Conservation (phyloP, 2,113 vertebrate species). For the Tachycineta bicolor region DNA sequence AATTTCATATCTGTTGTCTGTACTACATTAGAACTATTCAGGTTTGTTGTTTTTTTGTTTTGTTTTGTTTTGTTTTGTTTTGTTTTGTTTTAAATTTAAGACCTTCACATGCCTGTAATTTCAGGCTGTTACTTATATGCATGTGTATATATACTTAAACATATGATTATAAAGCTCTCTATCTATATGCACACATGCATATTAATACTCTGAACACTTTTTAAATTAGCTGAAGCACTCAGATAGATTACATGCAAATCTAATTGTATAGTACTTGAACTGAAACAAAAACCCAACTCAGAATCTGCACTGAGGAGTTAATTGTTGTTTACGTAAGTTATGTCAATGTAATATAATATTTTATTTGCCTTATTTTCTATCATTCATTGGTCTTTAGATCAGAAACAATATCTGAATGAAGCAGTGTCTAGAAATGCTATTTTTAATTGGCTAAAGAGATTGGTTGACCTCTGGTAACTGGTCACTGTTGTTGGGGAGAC, state of each 20-base stretch:
- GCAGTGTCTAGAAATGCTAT: conserved; percentile 31
- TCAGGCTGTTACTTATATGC: background rate
- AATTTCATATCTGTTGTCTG: background rate
- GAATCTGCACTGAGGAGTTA: background rate
- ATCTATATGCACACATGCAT: background rate
- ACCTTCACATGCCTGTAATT: background rate
- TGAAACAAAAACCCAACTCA: background rate
- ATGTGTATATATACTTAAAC: background rate
- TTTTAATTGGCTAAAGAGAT: conserved; percentile 43
- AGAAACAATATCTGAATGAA: conserved; percentile 35
- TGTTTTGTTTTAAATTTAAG: background rate
- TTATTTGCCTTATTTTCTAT: background rate
- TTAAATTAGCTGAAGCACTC: background rate
- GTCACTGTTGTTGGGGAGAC: conserved; percentile 61
- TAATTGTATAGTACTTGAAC: background rate
- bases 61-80: background rate
- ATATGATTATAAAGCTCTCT: background rate
- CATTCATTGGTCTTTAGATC: background rate
- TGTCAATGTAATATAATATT: background rate
- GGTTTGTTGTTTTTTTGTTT: no score
- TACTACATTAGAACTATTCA: background rate
- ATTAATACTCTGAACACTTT: background rate
- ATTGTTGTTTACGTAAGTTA: background rate
- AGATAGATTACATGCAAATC: background rate
- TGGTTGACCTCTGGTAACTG: conserved; percentile 59